Percentiles rank a stretch among this genome's conserved stretches.
These are phyloP conservation scores for Lycophotia porphyrea DNA, from an alignment of 2,888 invertebrate species.

Conservation along the genomic window DNA sequence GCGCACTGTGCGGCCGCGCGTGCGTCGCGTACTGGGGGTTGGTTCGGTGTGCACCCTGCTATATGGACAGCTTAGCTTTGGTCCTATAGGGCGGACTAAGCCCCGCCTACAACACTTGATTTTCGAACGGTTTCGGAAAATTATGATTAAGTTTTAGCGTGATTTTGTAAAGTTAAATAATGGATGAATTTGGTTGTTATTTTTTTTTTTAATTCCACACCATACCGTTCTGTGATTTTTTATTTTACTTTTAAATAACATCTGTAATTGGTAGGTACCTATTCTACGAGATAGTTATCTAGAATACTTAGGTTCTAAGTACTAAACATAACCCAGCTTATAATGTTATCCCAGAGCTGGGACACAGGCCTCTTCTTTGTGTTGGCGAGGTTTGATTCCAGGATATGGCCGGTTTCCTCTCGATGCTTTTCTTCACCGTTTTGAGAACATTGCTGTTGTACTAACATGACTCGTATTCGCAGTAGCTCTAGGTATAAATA, in stretches of 20 bases:
- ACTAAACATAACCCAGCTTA: not conserved
- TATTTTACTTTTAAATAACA: no score
- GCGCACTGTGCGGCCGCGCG: constrained; percentile 64
- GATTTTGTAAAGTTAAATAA: not conserved
- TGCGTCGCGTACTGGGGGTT: constrained; percentile 76
- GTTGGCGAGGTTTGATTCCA: not conserved
- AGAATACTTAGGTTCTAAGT: not conserved
- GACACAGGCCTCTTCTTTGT: not conserved
- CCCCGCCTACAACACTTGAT: constrained; percentile 76
- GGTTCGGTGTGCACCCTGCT: constrained; percentile 67
- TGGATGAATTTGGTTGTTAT: not conserved
- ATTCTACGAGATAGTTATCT: not conserved
- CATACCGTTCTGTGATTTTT: not conserved
- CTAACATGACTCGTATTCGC: not conserved
- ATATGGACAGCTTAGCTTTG: constrained; percentile 62
- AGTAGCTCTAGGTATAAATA: not conserved
- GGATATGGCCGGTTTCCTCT: not conserved
- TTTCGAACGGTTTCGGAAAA: constrained; percentile 30
- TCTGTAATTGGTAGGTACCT: not conserved
- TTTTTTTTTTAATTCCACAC: no score
- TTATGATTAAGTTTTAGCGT: constrained; percentile 11
- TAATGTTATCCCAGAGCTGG: not conserved
- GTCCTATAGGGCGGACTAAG: constrained; percentile 64
- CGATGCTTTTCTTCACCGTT: not conserved
- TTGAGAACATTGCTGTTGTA: not conserved